Evolutionary conservation across 1,140 invertebrate species (phyloP).

Genomic region (Listronotus oregonensis): DNA sequence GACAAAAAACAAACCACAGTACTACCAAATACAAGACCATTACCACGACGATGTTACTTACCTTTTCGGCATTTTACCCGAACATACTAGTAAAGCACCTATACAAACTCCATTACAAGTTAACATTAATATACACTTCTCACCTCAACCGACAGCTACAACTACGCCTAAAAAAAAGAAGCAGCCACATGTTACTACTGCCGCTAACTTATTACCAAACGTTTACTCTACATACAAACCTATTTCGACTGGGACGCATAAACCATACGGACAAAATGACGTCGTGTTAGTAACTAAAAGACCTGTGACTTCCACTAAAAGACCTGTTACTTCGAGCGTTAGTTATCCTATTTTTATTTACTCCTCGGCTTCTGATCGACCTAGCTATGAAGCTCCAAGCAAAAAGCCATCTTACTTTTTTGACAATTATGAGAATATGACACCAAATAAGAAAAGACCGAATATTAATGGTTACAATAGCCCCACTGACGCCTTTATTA

Average conservation of each 20-base stretch:
- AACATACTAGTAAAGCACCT: conserved; percentile 18
- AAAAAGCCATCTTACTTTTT: not conserved
- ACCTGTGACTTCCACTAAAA: conserved; percentile 37
- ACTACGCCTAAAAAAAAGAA: conserved; percentile 31
- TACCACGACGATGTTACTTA: conserved; percentile 35
- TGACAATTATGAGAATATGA: not conserved
- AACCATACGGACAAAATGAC: conserved; percentile 12
- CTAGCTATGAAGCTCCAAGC: not conserved
- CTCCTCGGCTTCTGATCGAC: conserved; percentile 3
- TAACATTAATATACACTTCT: conserved; percentile 53
- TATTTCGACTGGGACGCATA: not conserved
- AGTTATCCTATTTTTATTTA: conserved; percentile 22
- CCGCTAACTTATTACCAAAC: conserved; percentile 21
- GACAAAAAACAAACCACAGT: conserved; percentile 3
- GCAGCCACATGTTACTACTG: conserved; percentile 2
- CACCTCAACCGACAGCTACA: conserved; percentile 26
- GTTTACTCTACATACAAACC: not conserved
- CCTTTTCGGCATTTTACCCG: conserved; percentile 31
- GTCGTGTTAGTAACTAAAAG: conserved; percentile 6
- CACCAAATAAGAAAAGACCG: conserved; percentile 14
- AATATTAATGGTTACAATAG: conserved; percentile 44
- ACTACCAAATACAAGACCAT: conserved; percentile 10
- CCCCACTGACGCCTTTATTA: conserved; percentile 3
- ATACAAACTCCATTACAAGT: conserved; percentile 41
- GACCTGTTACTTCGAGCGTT: conserved; percentile 19